Base-by-base conservation (phyloP, 2,888 invertebrate species). In the Nycteola revayana region DNA sequence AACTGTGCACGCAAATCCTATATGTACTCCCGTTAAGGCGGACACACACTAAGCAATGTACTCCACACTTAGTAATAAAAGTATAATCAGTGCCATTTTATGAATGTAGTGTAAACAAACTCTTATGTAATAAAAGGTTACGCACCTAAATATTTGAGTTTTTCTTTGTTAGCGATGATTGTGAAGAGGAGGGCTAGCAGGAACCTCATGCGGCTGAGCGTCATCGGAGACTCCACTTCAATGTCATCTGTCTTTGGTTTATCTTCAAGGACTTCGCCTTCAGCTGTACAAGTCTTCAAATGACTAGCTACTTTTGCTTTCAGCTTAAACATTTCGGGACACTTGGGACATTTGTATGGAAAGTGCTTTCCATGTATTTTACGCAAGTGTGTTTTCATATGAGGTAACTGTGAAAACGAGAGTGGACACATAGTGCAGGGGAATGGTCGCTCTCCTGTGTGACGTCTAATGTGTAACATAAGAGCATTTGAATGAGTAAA, bases 401-500 rank as follows among this genome's bases (percentile, higher is more conserved):
- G 96, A 0, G 96, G 95, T 36, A 96, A 75, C 67, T 96, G 96
- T 0, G 94, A 93, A 72, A 96, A 96, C 1, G 93, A 92, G 21
- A 92, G 90, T 21, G 92, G 92, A 62, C 95, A 95, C 55, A 93
- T 80, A 7, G 91, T 84, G 64, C 94, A 94, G 9, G 63, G 90
- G 69, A 96, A 96, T 0, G 96, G 96, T 58, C 95, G 94, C 70
- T 96, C 96, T 0, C 96, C 96, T 0, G 96, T 96, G 66, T 96
- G 96, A 7, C 94, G 90, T 25, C 96, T 89, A 6, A 94, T 94
- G 71, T 96, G 96, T 30, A 96, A 86, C 81, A 95, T 95, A 3
- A 96, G 84, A 0, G 95, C 96, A 7, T 95, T 96, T 1, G 95
- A 95, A 76, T 96, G 96, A 0, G 95, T 93, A 69, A 96, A 96